Base-by-base conservation (phyloP, 1,140 invertebrate genomes). In the Habropoda laboriosa region DNA sequence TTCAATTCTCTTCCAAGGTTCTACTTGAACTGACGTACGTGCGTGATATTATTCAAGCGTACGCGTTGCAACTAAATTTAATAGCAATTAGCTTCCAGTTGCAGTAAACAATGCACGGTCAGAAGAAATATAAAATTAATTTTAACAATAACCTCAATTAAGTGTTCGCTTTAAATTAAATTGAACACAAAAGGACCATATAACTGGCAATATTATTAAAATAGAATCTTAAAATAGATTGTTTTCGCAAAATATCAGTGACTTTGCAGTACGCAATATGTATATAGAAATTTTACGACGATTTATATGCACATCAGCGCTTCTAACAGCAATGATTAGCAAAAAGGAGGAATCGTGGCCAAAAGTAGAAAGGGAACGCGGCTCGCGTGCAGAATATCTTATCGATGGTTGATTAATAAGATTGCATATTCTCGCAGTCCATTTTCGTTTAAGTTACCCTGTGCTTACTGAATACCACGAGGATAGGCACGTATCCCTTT, bases 1-100 rank as follows among this genome's bases (percentile, higher is more conserved):
- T 61, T 79, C 67, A 42, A 79, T 73, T 83, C 78, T 72, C 73
- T 79, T 53, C 61, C 72, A 82, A 82, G 80, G 67, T 55, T 64
- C 53, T 78, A 13, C 61, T 68, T 45, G 35, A 18, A 67, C 5
- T 8, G 13, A 64, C 38, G 27, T 18, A 24, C 64, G 32, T 21
- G 16, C n/a, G 3, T 35, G 30, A 42, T 45, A 27, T 71, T 67
- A 76, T 70, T 67, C 64, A n/a, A 67, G 38, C 63, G n/a, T 55
- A n/a, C 21, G 74, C 30, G 47, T 38, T 58, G 30, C 24, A 77
- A 77, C 45, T 57, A 76, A 55, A 35, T 42, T 66, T 21, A 76
- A 67, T 38, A 13, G 35, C 63, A 30, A 76, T 45, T 32, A n/a
- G 10, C 13, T 40, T 45, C 61, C 49, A 27, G 27, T 18, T 4